Evolutionary conservation across 1,140 invertebrate genomes (phyloP).

Genomic region (Oryctes rhinoceros): DNA sequence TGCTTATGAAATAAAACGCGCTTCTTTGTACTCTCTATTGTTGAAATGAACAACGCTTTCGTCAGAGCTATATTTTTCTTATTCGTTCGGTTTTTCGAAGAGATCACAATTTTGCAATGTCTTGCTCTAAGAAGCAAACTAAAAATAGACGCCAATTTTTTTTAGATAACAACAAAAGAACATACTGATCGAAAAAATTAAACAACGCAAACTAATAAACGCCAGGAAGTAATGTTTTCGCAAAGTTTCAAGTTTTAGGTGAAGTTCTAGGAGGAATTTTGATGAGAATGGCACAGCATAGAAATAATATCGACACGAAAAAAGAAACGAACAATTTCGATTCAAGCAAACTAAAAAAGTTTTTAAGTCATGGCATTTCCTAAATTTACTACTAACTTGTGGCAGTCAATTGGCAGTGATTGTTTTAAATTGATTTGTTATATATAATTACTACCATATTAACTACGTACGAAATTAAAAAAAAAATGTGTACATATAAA

Average conservation of each 20-base stretch:
- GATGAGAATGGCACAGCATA: slow-evolving; percentile 43
- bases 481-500: slow-evolving; percentile 44
- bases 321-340: slow-evolving; percentile 24
- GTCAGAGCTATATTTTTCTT: background rate
- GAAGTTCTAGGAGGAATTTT: background rate
- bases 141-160: background rate
- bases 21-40: slow-evolving; percentile 27
- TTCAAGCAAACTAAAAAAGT: slow-evolving; percentile 33
- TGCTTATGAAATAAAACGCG: slow-evolving; percentile 17
- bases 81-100: background rate
- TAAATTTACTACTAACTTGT: slow-evolving; percentile 45
- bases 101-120: slow-evolving; percentile 2
- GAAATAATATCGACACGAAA: slow-evolving; percentile 1
- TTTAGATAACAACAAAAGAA: background rate
- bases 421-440: slow-evolving; percentile 46
- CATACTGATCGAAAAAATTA: no score
- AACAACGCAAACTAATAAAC: background rate
- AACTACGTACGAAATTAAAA: slow-evolving; percentile 40
- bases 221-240: background rate
- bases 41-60: slow-evolving; percentile 15
- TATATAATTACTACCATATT: slow-evolving; percentile 42
- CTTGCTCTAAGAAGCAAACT: background rate
- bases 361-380: slow-evolving; percentile 44
- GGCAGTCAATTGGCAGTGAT: slow-evolving; percentile 48
- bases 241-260: background rate